Conservation (phyloP, 2,797 vertebrate species). For the Nannoperca obscura region DNA sequence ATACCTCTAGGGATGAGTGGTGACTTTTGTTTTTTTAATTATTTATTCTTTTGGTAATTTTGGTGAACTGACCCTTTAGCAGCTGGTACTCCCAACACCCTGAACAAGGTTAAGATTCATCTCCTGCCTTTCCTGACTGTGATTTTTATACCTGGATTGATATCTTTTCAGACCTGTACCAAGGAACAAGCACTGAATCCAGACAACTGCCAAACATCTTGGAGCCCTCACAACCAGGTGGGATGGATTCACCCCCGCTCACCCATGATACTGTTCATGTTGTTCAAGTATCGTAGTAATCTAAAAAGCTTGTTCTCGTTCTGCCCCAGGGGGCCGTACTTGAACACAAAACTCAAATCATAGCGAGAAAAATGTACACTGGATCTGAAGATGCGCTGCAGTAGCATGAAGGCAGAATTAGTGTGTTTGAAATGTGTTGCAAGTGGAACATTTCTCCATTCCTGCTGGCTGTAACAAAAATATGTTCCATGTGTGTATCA, state of each 20-base stretch:
- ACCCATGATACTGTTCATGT: neutral
- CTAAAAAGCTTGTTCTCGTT: neutral
- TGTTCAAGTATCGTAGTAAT: neutral
- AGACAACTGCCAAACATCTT: slow-evolving; percentile 20
- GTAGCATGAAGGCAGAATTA: slow-evolving; percentile 17
- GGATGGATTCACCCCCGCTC: slow-evolving; percentile 26
- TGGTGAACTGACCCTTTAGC: neutral
- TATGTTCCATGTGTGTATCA: slow-evolving; percentile 78
- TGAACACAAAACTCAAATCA: neutral
- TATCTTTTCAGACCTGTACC: slow-evolving; percentile 75
- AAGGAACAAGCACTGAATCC: slow-evolving; percentile 40
- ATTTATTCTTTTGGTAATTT: neutral
- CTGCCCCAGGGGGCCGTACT: neutral
- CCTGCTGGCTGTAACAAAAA: slow-evolving; percentile 53
- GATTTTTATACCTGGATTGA: neutral
- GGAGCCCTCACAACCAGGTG: slow-evolving; percentile 59
- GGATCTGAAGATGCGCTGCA: neutral
- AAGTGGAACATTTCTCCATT: slow-evolving; percentile 41
- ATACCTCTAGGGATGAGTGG: neutral
- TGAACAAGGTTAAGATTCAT: neutral
- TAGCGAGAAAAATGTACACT: neutral
- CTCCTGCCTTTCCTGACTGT: neutral
- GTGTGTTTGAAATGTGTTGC: slow-evolving; percentile 27
- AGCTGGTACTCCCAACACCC: neutral
- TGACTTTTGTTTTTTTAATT: too few species aligned